A percentile compares a stretch with the other conserved stretches of the same genome.
These are phyloP conservation scores for Eudyptes chrysolophus DNA, from an alignment of 2,113 vertebrate genomes.

Conservation along the genomic window DNA sequence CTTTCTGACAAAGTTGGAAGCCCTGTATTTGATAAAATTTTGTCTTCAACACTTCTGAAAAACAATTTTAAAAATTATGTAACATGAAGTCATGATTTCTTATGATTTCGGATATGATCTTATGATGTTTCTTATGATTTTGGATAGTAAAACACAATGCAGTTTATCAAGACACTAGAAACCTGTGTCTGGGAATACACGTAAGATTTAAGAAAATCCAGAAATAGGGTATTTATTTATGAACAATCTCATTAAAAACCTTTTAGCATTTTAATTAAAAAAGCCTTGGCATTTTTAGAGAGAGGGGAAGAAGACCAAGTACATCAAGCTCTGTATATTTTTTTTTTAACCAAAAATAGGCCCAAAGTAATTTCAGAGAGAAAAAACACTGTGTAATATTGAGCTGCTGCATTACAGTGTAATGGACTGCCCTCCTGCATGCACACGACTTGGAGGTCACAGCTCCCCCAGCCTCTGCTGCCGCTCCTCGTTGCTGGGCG, in stretches of 20 bases:
- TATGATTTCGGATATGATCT: too few species aligned
- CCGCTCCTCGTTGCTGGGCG: accelerated
- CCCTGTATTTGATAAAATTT: neutral
- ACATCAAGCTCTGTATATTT: neutral
- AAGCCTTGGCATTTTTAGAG: neutral
- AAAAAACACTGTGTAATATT: neutral
- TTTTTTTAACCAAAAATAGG: neutral
- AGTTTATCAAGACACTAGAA: neutral
- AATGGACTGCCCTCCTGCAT: accelerated
- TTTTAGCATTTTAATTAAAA: neutral
- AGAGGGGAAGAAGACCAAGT: neutral
- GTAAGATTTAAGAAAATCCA: neutral
- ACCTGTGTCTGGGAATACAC: neutral
- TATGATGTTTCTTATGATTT: neutral
- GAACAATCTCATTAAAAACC: neutral
- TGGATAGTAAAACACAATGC: neutral
- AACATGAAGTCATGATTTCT: neutral
- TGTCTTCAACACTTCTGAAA: neutral
- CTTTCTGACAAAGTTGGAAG: neutral
- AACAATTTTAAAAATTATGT: neutral
- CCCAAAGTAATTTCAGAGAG: neutral
- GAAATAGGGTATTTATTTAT: neutral
- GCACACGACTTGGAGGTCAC: accelerated
- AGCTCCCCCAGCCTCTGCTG: neutral
- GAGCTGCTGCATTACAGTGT: neutral